Evolutionary conservation across 1,140 invertebrate genomes (phyloP).

Genomic region (Stenopsyche tienmushanensis): DNA sequence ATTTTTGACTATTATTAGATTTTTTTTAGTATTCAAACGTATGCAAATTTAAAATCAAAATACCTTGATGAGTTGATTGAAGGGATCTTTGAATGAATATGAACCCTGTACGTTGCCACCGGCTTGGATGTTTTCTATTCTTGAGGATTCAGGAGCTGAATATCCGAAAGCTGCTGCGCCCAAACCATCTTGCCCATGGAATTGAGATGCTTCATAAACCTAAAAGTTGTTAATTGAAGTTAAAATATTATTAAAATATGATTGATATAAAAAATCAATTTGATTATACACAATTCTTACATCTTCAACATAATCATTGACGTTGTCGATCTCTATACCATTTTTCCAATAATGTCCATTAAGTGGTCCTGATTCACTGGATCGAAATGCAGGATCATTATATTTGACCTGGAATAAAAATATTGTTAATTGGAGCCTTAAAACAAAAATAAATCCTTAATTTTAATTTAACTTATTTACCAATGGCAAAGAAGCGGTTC

Average conservation of each 20-base stretch:
- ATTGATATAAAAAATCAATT: constrained; percentile 10
- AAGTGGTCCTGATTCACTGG: constrained; percentile 51
- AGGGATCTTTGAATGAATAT: constrained; percentile 52
- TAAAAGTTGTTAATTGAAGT: too few species aligned
- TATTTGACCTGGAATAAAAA: constrained; percentile 45
- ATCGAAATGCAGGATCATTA: constrained; percentile 50
- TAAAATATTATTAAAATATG: constrained; percentile 9
- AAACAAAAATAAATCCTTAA: background rate
- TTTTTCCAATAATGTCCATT: constrained; percentile 60
- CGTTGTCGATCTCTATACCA: constrained; percentile 61
- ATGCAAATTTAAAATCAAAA: too few species aligned
- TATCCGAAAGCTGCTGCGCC: constrained; percentile 67
- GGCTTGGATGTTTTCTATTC: constrained; percentile 56
- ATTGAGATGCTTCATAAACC: constrained; percentile 65
- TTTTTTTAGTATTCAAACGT: background rate
- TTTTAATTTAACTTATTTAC: constrained; percentile 43
- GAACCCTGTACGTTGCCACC: constrained; percentile 56
- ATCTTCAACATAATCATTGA: constrained; percentile 65
- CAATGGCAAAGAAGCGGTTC: constrained; percentile 48
- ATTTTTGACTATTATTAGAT: background rate
- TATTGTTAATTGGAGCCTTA: constrained; percentile 29
- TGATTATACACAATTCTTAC: constrained; percentile 13
- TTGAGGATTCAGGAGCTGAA: constrained; percentile 63
- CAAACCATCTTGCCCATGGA: constrained; percentile 64
- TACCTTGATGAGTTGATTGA: constrained; percentile 17